Conservation (phyloP, 2,113 vertebrate genomes). For the Calyptomena viridis region DNA sequence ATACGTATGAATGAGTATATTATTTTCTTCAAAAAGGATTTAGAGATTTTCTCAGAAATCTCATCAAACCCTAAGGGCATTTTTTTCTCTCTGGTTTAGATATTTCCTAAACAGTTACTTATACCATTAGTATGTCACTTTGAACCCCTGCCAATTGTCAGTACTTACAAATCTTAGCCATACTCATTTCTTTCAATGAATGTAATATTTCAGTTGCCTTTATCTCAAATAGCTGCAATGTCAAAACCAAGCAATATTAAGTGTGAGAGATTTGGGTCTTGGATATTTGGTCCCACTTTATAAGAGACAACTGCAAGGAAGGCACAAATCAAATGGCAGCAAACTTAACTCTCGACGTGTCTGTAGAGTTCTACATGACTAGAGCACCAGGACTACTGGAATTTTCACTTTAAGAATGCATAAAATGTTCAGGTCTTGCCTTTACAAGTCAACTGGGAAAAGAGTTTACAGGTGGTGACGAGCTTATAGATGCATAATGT, state of each 20-base stretch:
- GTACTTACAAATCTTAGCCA: neutral
- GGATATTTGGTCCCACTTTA: neutral
- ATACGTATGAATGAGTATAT: neutral
- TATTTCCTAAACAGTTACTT: neutral
- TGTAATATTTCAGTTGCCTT: neutral
- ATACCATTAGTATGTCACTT: fast-evolving
- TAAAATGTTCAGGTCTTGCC: constrained; percentile 48
- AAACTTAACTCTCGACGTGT: constrained; percentile 19
- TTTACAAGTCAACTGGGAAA: constrained; percentile 62
- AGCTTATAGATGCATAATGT: constrained; percentile 57
- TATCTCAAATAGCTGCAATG: neutral
- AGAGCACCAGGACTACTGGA: neutral
- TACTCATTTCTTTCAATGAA: neutral
- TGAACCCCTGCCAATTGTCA: neutral
- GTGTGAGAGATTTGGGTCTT: neutral
- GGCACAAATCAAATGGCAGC: constrained; percentile 1
- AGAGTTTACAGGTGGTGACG: constrained; percentile 49
- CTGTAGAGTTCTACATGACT: neutral
- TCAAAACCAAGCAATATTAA: constrained; percentile 8
- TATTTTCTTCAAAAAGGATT: neutral
- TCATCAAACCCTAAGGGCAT: neutral
- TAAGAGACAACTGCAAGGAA: constrained; percentile 17
- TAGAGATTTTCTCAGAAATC: neutral
- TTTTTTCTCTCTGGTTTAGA: neutral
- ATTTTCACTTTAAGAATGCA: constrained; percentile 39